A percentile compares a stretch with the other conserved stretches of the same genome.
phyloP scores from a whole-genome alignment of 2,888 invertebrate species.

The Dione vanillae region DNA sequence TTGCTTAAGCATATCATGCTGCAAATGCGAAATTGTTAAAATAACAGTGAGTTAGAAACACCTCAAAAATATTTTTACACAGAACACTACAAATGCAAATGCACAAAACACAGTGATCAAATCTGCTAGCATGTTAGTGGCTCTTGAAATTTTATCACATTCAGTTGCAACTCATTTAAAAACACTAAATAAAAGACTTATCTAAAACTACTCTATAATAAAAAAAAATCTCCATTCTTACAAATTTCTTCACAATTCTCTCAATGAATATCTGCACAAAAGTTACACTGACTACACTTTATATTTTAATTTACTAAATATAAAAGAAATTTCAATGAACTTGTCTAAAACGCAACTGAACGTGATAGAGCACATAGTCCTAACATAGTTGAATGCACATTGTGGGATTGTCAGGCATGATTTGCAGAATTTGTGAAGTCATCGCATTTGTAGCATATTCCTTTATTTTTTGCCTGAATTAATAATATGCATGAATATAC shows the following conservation, averaged over 20 bases:
- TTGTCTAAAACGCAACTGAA: conserved; percentile 29
- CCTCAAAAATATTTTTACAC: neutral
- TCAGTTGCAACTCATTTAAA: conserved; percentile 30
- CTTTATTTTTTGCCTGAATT: conserved; percentile 42
- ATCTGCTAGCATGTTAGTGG: conserved; percentile 37
- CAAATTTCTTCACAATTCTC: neutral
- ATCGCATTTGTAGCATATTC: conserved; percentile 40
- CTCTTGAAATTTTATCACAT: conserved; percentile 33
- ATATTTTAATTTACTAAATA: neutral
- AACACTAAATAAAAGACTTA: neutral
- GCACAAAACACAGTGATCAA: conserved; percentile 9
- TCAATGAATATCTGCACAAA: no score
- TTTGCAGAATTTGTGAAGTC: conserved; percentile 48
- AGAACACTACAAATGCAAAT: conserved; percentile 16
- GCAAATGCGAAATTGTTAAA: conserved; percentile 18
- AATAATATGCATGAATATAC: conserved; percentile 42
- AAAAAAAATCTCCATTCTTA: neutral
- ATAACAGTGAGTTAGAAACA: conserved; percentile 31
- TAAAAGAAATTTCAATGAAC: neutral
- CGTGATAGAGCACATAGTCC: conserved; percentile 31
- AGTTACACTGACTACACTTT: conserved; percentile 4
- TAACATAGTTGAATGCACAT: conserved; percentile 29
- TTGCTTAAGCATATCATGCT: conserved; percentile 30
- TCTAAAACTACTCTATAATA: neutral
- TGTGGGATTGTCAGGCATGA: conserved; percentile 46